phyloP scores from a whole-genome alignment of 2,888 invertebrate species.

The Lydus trimaculatus region DNA sequence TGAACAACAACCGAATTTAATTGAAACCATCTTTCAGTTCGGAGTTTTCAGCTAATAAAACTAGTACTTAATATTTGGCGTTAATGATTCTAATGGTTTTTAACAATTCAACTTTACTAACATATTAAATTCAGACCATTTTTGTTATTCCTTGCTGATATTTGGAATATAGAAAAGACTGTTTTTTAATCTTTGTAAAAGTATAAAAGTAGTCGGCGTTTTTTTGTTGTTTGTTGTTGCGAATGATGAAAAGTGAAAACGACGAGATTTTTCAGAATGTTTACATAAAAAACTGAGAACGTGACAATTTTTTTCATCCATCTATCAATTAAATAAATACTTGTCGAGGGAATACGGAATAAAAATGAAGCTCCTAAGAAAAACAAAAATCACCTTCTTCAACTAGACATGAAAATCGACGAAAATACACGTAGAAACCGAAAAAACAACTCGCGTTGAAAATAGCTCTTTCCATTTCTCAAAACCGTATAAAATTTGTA shows the following conservation, averaged over 20 bases:
- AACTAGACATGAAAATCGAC: background rate
- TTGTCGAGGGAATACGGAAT: background rate
- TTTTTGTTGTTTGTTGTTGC: background rate
- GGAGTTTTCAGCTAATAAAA: constrained; percentile 50
- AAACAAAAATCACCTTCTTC: background rate
- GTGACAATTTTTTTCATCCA: background rate
- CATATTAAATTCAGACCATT: background rate
- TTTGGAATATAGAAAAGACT: background rate
- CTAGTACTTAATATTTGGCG: constrained; percentile 48
- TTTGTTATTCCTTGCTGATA: constrained; percentile 13
- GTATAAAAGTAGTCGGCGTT: background rate
- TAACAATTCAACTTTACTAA: constrained; percentile 24
- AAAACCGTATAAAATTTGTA: background rate
- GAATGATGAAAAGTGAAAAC: background rate
- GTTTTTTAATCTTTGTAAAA: background rate
- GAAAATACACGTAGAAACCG: background rate
- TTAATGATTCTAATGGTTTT: constrained; percentile 47
- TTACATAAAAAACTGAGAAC: background rate
- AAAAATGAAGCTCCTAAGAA: background rate
- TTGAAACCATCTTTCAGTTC: constrained; percentile 36
- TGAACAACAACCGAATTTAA: constrained; percentile 10
- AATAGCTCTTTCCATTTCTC: background rate
- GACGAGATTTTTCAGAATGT: background rate
- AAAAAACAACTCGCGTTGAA: background rate
- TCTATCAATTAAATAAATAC: background rate